These are phyloP conservation scores for Brotula barbata DNA, from an alignment of 2,797 vertebrate genomes.

Conservation along the genomic window DNA sequence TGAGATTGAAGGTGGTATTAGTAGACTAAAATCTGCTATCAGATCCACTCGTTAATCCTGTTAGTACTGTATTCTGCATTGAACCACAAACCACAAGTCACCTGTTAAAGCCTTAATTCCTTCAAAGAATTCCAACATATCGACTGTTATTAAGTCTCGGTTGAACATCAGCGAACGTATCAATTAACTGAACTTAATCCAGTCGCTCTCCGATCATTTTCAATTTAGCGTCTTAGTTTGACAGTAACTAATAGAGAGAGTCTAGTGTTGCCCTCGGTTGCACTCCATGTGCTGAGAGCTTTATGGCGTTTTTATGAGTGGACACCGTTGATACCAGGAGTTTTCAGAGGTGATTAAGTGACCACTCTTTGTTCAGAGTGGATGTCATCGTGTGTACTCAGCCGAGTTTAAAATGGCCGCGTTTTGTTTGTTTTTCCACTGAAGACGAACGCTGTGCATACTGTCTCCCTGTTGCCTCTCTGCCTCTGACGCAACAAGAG, in stretches of 20 bases:
- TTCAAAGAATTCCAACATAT: constrained; percentile 44
- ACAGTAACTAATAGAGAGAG: constrained; percentile 29
- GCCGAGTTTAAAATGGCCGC: constrained; percentile 55
- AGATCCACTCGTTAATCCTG: constrained; percentile 61
- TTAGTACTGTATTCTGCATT: constrained; percentile 65
- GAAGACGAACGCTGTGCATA: constrained; percentile 41
- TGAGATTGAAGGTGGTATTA: constrained; percentile 35
- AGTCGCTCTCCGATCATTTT: constrained; percentile 38
- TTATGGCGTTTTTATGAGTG: constrained; percentile 60
- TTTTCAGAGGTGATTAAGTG: constrained; percentile 52
- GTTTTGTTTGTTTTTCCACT: constrained; percentile 77
- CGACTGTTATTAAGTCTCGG: constrained; percentile 54
- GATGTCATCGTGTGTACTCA: constrained; percentile 57
- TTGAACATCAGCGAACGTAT: constrained; percentile 24
- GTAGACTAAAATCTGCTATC: constrained; percentile 44
- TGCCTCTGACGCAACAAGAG: constrained; percentile 49
- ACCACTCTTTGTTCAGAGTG: constrained; percentile 48
- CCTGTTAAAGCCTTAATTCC: constrained; percentile 53
- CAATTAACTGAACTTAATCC: constrained; percentile 41
- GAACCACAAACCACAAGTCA: constrained; percentile 67
- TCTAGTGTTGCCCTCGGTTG: constrained; percentile 21
- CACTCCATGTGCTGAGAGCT: constrained; percentile 54
- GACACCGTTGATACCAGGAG: constrained; percentile 38
- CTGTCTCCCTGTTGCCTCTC: constrained; percentile 23
- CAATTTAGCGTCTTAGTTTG: constrained; percentile 15